phyloP scores from a whole-genome alignment of 1,140 invertebrate genomes.

The Plectrocnemia conspersa region DNA sequence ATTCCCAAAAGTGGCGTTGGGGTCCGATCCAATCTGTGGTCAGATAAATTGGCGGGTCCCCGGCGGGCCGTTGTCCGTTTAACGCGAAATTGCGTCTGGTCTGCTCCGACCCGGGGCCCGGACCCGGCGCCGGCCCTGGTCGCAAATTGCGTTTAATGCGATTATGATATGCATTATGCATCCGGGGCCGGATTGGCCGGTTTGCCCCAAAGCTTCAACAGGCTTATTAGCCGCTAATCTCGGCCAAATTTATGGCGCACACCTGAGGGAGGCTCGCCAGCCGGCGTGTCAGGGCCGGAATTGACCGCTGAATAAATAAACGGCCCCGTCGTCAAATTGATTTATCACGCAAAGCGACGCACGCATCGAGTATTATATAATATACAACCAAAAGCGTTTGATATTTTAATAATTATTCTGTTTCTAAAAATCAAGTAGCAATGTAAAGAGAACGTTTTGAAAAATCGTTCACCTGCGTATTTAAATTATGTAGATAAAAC shows the following conservation, averaged over 20 bases:
- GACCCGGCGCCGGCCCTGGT: neutral
- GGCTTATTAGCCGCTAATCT: conserved; percentile 5
- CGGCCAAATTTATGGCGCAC: neutral
- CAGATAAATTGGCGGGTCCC: conserved; percentile 8
- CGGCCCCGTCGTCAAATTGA: too few species aligned
- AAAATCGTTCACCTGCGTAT: too few species aligned
- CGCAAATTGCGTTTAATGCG: conserved; percentile 7
- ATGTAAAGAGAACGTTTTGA: too few species aligned
- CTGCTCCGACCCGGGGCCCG: neutral
- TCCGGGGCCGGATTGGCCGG: neutral
- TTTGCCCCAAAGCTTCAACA: conserved; percentile 4
- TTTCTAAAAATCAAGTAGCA: too few species aligned
- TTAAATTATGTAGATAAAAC: too few species aligned
- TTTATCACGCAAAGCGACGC: too few species aligned
- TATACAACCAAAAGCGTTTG: too few species aligned
- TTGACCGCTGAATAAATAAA: neutral
- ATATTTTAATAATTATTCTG: too few species aligned
- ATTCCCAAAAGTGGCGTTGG: conserved; percentile 12
- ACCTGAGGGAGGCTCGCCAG: neutral
- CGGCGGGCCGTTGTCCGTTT: conserved; percentile 10
- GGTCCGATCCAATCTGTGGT: conserved; percentile 12
- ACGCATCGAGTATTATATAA: too few species aligned
- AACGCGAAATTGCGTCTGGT: conserved; percentile 6
- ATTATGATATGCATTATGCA: conserved; percentile 12
- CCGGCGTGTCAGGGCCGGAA: too few species aligned